A percentile compares a stretch with the other conserved stretches of the same genome.
Evolutionary conservation across 2,113 vertebrate species (phyloP).

Genomic region (Dasyornis broadbenti): DNA sequence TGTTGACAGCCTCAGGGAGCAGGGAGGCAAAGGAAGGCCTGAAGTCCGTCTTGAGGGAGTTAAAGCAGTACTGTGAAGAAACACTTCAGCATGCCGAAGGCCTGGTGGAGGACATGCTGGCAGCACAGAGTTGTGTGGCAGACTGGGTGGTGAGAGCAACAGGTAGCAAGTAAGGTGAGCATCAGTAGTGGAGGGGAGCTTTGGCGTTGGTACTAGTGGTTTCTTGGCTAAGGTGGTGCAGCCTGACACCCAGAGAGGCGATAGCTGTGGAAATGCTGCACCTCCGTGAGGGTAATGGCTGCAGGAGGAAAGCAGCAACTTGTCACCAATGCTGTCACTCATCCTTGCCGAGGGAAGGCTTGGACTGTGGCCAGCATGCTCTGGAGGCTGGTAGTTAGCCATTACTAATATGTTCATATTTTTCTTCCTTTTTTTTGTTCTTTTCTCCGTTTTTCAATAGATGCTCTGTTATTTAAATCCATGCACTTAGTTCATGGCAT

Average conservation of each 20-base stretch:
- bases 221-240: neutral
- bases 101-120: neutral
- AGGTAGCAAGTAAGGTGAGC: neutral
- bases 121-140: neutral
- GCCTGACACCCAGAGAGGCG: neutral
- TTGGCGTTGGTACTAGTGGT: neutral
- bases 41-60: neutral
- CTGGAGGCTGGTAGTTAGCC: neutral
- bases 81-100: accelerated
- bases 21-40: neutral
- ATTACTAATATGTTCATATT: neutral
- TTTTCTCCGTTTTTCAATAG: neutral
- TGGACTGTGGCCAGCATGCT: neutral
- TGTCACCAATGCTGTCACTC: neutral
- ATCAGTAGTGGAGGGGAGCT: neutral
- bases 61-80: neutral
- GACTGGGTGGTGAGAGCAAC: neutral
- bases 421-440: neutral
- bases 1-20: accelerated
- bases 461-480: neutral
- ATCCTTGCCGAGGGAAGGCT: neutral
- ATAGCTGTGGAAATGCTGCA: neutral
- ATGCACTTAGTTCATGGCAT: neutral
- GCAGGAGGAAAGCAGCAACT: neutral
- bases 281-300: neutral